phyloP scores from a whole-genome alignment of 2,888 invertebrate genomes.

The Drosophila engyochracea region DNA sequence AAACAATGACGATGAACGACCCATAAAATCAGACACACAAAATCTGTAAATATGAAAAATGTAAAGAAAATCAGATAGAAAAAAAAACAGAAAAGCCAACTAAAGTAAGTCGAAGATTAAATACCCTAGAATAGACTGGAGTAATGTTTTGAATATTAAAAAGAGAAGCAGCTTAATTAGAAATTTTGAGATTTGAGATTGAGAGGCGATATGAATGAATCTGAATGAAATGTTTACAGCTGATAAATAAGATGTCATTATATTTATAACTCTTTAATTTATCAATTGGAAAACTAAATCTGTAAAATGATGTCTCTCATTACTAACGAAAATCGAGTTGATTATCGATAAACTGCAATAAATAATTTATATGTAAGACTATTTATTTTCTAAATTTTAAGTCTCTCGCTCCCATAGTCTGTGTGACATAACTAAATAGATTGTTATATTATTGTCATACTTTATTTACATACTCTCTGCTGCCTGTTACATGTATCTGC shows the following conservation, averaged over 20 bases:
- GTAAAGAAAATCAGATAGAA: neutral
- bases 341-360: no score
- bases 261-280: no score
- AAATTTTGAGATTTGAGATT: neutral
- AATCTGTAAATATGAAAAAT: conserved; percentile 17
- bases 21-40: conserved; percentile 16
- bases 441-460: neutral
- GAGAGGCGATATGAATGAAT: no score
- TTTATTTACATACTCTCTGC: neutral
- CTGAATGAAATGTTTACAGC: no score
- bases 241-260: no score
- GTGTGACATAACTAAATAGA: neutral
- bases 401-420: neutral
- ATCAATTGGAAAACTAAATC: neutral
- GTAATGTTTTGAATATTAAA: neutral
- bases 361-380: no score
- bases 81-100: neutral
- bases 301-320: neutral
- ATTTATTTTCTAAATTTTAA: no score
- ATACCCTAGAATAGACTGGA: neutral
- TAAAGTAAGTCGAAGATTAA: neutral
- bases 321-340: no score
- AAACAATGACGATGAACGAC: conserved; percentile 16
- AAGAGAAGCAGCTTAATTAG: neutral
- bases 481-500: neutral